Percentiles rank a stretch among this genome's conserved stretches.
Conservation (phyloP, 1,140 invertebrate species). For the Orchestia grillus region DNA sequence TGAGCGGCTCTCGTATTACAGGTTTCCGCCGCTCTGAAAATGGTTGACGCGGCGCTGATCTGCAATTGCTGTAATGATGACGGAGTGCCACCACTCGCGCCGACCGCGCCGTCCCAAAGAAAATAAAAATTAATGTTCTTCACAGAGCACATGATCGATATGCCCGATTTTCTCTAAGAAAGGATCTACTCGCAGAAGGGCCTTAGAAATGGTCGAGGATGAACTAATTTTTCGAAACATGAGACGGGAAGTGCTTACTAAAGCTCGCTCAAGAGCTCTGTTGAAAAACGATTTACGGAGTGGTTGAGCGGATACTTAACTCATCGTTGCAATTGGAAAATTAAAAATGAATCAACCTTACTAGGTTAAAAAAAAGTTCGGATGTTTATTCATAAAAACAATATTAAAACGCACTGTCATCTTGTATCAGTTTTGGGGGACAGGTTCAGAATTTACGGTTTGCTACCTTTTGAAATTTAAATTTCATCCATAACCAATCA, state of each 20-base stretch:
- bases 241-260: neutral
- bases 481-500: too few relatives aligned
- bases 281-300: neutral
- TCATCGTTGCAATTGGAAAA: too few relatives aligned
- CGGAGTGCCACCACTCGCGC: neutral
- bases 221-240: neutral
- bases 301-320: too few relatives aligned
- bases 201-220: neutral
- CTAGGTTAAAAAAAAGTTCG: too few relatives aligned
- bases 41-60: constrained; percentile 6
- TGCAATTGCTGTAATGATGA: constrained; percentile 53
- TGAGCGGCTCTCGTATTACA: neutral
- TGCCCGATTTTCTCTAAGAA: constrained; percentile 25
- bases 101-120: neutral
- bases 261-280: neutral
- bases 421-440: too few relatives aligned
- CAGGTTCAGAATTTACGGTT: too few relatives aligned
- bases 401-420: too few relatives aligned
- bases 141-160: constrained; percentile 27
- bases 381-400: too few relatives aligned
- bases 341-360: too few relatives aligned
- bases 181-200: neutral
- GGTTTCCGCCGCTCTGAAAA: neutral
- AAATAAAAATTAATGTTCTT: constrained; percentile 47
- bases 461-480: too few relatives aligned